Evolutionary conservation across 2,797 vertebrate species (phyloP).

Genomic region (Anguilla megastoma): DNA sequence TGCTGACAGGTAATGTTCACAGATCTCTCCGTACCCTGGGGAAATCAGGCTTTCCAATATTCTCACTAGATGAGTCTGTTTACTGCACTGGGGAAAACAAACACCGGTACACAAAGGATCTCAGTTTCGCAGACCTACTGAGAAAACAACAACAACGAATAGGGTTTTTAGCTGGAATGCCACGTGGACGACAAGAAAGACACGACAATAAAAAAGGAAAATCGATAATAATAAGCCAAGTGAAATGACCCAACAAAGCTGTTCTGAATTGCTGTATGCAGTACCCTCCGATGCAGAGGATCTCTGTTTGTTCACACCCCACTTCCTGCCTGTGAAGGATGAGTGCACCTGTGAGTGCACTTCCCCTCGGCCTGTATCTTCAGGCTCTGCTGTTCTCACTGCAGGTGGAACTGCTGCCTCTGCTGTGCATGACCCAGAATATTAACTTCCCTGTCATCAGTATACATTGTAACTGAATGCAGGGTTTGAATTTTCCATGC

Average conservation of each 20-base stretch:
- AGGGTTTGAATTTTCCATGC: constrained; percentile 16
- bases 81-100: constrained; percentile 53
- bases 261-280: neutral
- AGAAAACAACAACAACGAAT: constrained; percentile 21
- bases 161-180: neutral
- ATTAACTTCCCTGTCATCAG: constrained; percentile 36
- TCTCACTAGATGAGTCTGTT: constrained; percentile 56
- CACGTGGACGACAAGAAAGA: neutral
- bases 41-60: constrained; percentile 67
- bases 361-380: constrained; percentile 8
- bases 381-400: neutral
- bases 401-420: constrained; percentile 28
- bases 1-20: constrained; percentile 70
- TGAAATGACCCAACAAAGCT: neutral
- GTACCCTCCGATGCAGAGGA: neutral
- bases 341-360: constrained; percentile 15
- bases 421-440: constrained; percentile 26
- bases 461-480: constrained; percentile 33
- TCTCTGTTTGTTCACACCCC: constrained; percentile 23
- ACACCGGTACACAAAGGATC: constrained; percentile 49
- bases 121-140: constrained; percentile 31
- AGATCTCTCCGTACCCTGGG: constrained; percentile 55
- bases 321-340: constrained; percentile 13
- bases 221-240: neutral
- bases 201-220: neutral